Evolutionary conservation across 2,797 vertebrate species (phyloP), one percentile per base, ranked within the genome.

Genomic region (Enteromius mattozi): DNA sequence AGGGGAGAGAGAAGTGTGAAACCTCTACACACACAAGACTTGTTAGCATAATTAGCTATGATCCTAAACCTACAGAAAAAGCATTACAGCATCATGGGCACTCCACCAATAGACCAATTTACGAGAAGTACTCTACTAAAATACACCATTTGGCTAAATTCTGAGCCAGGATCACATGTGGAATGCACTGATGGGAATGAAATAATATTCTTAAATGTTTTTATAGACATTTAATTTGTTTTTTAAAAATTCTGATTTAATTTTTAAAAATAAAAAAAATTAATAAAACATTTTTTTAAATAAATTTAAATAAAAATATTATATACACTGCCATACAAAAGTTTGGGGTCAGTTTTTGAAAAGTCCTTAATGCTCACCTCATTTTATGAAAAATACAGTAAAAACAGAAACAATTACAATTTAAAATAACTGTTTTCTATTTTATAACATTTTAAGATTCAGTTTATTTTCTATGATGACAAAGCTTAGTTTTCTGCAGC

Each of bases 1-100:
- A 79, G 30, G 61, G 69, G 72, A 68, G 5, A 51, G 12, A 30
- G 5, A 65, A 21, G 54, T 35, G 45, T 71, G 4, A 84, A 83
- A 37, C 35, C 6, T 56, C 24, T 35, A 45, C 5, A 68, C 6
- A 42, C 27, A 71, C 45, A 75, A 14, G 17, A 86, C 6, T 17
- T 74, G 14, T 12, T 51, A 19, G 14, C 27, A 72, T 47, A 30
- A 49, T 72, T 51, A 35, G 16, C 24, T 12, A 12, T 75, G 27
- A 47, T 75, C 30, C 10, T 42, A 35, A 85, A 45, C 10, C 30
- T 33, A 33, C 3, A 33, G 19, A 61, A 40, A 14, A 33, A 72
- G 42, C 16, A 6, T 21, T 74, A 74, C 33, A 17, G 16, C 45
- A 74, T 6, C 45, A 49, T 27, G n/a, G n/a, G 19, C 1, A 4